Conservation (phyloP, 2,797 vertebrate species). For the Tinamus major region DNA sequence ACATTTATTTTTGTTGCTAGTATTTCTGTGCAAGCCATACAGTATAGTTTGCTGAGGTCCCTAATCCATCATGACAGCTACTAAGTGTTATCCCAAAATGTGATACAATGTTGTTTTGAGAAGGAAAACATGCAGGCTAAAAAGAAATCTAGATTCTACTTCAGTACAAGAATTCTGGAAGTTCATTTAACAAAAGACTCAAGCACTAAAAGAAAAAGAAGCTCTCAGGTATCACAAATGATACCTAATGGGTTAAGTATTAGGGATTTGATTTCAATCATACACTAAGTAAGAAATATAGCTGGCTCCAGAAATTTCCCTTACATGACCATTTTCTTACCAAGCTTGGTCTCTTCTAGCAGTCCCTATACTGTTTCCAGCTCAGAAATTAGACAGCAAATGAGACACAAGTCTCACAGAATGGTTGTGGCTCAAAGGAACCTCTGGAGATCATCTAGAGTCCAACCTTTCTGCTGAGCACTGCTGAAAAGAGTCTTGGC, state of each 20-base stretch:
- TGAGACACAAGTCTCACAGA: background rate
- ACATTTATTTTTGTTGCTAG: background rate
- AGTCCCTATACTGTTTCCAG: background rate
- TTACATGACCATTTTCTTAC: background rate
- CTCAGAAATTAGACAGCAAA: background rate
- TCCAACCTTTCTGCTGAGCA: too few relatives aligned
- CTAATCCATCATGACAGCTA: background rate
- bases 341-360: background rate
- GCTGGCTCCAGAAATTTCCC: background rate
- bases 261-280: background rate
- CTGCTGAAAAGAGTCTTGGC: too few relatives aligned
- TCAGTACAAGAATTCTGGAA: background rate
- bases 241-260: background rate
- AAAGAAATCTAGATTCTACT: background rate
- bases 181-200: background rate
- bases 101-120: background rate
- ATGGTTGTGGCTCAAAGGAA: too few relatives aligned
- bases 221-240: background rate
- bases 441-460: too few relatives aligned
- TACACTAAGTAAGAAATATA: background rate
- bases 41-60: background rate
- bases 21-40: background rate
- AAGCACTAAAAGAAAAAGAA: background rate
- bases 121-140: background rate
- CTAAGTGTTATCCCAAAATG: background rate